phyloP scores from a whole-genome alignment of 2,888 invertebrate species.

The Zele albiditarsus region DNA sequence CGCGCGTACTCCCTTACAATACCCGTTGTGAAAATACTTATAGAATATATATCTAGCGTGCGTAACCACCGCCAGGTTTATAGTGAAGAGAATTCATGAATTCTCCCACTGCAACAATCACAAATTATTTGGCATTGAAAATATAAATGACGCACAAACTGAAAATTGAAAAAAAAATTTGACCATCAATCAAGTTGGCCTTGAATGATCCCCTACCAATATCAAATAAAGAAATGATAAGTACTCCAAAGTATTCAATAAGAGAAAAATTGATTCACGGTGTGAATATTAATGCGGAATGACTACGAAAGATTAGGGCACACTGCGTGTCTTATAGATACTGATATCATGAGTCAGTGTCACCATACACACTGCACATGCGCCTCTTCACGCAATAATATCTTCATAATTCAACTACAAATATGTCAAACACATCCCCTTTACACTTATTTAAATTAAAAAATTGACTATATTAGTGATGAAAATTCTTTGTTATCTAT shows the following conservation, averaged over 20 bases:
- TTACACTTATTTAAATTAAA: too few species aligned
- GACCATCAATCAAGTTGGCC: background rate
- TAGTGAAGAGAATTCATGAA: background rate
- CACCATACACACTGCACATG: conserved; percentile 25
- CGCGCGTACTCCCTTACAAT: background rate
- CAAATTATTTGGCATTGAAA: background rate
- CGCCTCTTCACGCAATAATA: background rate
- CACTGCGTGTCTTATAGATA: conserved; percentile 9
- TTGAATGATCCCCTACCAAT: background rate
- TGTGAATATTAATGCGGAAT: background rate
- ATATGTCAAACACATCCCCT: background rate
- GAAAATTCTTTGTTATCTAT: too few species aligned
- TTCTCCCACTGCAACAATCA: conserved; percentile 4
- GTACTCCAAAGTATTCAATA: background rate
- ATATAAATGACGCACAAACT: background rate
- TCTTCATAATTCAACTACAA: conserved; percentile 1
- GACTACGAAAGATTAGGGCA: background rate
- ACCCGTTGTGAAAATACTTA: background rate
- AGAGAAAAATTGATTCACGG: background rate
- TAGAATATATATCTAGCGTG: background rate
- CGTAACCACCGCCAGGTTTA: background rate
- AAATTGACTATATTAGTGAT: too few species aligned
- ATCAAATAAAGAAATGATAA: background rate
- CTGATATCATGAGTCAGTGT: conserved; percentile 2
- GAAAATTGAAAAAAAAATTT: background rate